Evolutionary conservation across 92 coral and sea anemone genomes (phyloP), one percentile per base, ranked within the genome.

Genomic region (Porites evermanni): DNA sequence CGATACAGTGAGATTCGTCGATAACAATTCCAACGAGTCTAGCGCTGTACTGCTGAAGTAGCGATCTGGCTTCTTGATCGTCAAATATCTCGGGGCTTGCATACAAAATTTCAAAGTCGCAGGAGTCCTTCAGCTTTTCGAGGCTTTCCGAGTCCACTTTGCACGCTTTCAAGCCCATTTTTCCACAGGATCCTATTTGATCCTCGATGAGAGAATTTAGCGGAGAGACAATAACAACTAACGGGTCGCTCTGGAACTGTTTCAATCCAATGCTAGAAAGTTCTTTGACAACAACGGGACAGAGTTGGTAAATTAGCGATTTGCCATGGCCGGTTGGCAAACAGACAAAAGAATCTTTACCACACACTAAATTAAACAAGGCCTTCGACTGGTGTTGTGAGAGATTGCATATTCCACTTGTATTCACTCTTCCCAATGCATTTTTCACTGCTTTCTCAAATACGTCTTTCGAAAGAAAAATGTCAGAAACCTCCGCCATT

Each of bases 141-240:
- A 65, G 70, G 59, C 51, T 68, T 17, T 72, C 59, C 58, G 54
- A 6, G 16, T 86, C 83, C 53, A 78, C 70, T 75, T 78, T 86
- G 50, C 78, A 77, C 38, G 77, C 89, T 19, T 51, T 86, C 0
- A 86, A 26, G 10, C 79, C 89, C 20, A 78, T 24, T n/a, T 67
- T 70, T 23, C 54, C 53, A 44, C 89, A 86, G 21, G 79, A 86
- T 12, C 53, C 23, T 26, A 86, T 78, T 64, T 78, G 84, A 74
- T 70, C 74, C 12, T 21, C 52, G 50, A 69, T 69, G 12, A 69
- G 73, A 21, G 73, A 32, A 70, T 26, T 70, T 12, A 70, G 74
- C 20, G 53, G 74, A 70, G 53, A 70, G 74, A 70, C n/a, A 26
- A 70, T 19, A 17, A 70, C 74, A 2, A 70, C 50, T 70, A 70